Evolutionary conservation across 2,888 invertebrate species (phyloP).

Genomic region (Sinohyriopsis cumingii): DNA sequence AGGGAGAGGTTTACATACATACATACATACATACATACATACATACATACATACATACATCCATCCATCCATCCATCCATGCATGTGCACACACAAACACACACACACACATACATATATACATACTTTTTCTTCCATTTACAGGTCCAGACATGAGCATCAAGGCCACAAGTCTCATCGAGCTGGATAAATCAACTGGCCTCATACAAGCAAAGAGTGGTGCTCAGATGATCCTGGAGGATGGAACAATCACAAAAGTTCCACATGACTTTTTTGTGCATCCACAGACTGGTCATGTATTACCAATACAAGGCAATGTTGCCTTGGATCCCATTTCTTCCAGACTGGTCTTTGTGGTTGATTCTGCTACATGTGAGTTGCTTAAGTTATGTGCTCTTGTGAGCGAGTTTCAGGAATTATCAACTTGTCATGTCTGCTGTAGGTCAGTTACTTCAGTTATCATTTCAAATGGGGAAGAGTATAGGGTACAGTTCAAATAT

Average conservation of each 20-base stretch:
- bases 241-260: slow-evolving; percentile 50
- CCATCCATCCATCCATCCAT: too few relatives aligned
- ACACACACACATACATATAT: too few relatives aligned
- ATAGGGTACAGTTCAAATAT: too few relatives aligned
- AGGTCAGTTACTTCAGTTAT: too few relatives aligned
- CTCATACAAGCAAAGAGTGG: slow-evolving; percentile 57
- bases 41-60: too few relatives aligned
- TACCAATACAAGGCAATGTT: slow-evolving; percentile 66
- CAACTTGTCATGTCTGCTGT: too few relatives aligned
- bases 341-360: slow-evolving; percentile 62
- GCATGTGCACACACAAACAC: too few relatives aligned
- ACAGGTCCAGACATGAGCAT: slow-evolving; percentile 42
- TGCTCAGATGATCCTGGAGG: slow-evolving; percentile 55
- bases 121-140: background rate
- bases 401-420: too few relatives aligned
- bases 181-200: slow-evolving; percentile 60
- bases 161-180: slow-evolving; percentile 45
- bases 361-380: slow-evolving; percentile 63
- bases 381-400: background rate
- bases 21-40: too few relatives aligned
- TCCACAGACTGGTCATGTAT: slow-evolving; percentile 66
- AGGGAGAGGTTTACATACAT: too few relatives aligned
- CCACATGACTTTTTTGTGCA: slow-evolving; percentile 63
- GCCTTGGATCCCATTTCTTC: slow-evolving; percentile 63
- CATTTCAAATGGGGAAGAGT: too few relatives aligned